A percentile compares a stretch with the other conserved stretches of the same genome.
Evolutionary conservation across 1,140 invertebrate species (phyloP).

Genomic region (Tetragonula clypearis): DNA sequence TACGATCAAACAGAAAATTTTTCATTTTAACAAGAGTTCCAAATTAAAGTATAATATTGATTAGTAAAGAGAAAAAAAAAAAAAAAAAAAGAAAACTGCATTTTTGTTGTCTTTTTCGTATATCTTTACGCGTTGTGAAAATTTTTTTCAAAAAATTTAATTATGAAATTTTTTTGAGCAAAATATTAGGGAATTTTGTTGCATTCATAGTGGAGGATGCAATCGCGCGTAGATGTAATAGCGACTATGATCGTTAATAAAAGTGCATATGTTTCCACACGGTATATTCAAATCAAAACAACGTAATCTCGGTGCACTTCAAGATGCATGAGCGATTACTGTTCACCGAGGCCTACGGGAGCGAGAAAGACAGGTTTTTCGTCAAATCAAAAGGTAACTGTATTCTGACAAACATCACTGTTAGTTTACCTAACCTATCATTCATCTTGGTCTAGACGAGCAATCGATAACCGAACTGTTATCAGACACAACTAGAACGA

Average conservation of each 20-base stretch:
- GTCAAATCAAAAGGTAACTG: slow-evolving; percentile 56
- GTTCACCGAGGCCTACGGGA: slow-evolving; percentile 56
- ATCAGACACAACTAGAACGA: slow-evolving; percentile 23
- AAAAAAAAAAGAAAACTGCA: not conserved
- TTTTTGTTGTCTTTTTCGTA: not conserved
- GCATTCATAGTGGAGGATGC: slow-evolving; percentile 12
- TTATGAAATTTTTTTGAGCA: not conserved
- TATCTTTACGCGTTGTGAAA: not conserved
- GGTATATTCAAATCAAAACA: slow-evolving; percentile 21
- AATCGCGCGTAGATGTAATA: slow-evolving; percentile 28
- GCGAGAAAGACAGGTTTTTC: slow-evolving; percentile 46
- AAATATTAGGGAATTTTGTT: slow-evolving; percentile 31
- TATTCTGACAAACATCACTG: slow-evolving; percentile 24
- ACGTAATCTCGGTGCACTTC: slow-evolving; percentile 9
- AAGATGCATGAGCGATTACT: slow-evolving; percentile 50
- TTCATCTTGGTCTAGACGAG: slow-evolving; percentile 23
- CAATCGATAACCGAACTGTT: slow-evolving; percentile 40
- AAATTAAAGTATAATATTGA: not conserved
- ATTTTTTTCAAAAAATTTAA: not conserved
- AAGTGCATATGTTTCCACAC: slow-evolving; percentile 11
- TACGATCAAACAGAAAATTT: not conserved
- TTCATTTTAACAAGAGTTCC: not conserved
- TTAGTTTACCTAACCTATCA: slow-evolving; percentile 35
- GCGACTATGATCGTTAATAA: slow-evolving; percentile 30
- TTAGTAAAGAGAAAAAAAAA: not conserved